Evolutionary conservation across 2,113 vertebrate species (phyloP), one percentile per base, ranked within the genome.

Genomic region (Thamnaconus septentrionalis): DNA sequence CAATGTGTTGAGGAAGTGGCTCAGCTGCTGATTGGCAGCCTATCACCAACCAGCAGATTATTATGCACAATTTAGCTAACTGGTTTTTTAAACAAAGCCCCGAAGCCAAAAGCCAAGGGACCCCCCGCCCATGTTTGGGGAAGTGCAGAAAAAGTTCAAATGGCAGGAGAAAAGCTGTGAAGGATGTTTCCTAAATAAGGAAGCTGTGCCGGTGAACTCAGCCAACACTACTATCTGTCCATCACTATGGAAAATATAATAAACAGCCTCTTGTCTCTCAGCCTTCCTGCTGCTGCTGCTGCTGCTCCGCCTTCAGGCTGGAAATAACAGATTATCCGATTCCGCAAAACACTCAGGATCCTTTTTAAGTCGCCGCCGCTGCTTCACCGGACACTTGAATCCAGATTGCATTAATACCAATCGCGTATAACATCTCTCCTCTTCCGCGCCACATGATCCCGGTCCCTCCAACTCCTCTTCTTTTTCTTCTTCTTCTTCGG

Each of bases 401-500:
- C 46, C 44, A 31, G 12, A 61, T 53, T 40, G 8, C 68, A 56
- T 55, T 59, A 45, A 68, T 58, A 45, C 3, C 42, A 56, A 52
- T 11, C 6, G 43, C 56, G 54, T 70, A 60, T 53, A 7, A 59
- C 70, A 61, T 62, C 10, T 41, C 18, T 56, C 7, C 9, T 62
- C 63, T 50, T 66, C 47, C 59, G 10, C 63, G 9, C 58, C 18
- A 31, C 18, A 31, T 2, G 18, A 31, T 31, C 18, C 18, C 18
- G 18, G 18, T 31, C 18, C 2, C 18, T 31, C 18, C 18, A 31
- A 31, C 18, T 31, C 18, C 56, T 59, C 5, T 8, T 77, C 75
- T 54, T 61, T 67, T 78, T 76, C 50, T 12, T 82, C 65, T 70
- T 63, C 44, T 9, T 65, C 46, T 8, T 73, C 82, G 85, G 85